Evolutionary conservation across 2,113 vertebrate genomes (phyloP).

Genomic region (Orycteropus afer): DNA sequence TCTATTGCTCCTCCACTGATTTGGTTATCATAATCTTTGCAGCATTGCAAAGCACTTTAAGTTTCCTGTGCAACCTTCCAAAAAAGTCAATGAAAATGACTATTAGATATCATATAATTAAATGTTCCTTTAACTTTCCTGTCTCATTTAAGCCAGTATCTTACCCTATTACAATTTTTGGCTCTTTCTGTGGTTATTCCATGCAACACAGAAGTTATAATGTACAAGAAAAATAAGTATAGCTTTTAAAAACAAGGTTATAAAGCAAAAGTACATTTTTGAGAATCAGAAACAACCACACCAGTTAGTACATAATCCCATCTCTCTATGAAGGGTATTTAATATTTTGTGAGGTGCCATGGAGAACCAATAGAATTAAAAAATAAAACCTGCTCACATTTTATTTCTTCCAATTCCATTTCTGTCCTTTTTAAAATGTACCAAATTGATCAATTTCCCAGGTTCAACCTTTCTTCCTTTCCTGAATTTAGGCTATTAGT

Average conservation of each 20-base stretch:
- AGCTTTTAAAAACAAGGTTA: neutral
- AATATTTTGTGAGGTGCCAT: conserved; percentile 4
- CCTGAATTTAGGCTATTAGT: neutral
- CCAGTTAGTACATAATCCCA: neutral
- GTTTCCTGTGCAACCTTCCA: conserved; percentile 27
- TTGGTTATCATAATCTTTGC: conserved; percentile 73
- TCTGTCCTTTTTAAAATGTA: neutral
- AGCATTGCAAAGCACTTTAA: conserved; percentile 59
- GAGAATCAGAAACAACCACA: neutral
- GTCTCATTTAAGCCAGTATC: neutral
- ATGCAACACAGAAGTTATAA: neutral
- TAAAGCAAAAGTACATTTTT: neutral
- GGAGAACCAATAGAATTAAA: neutral
- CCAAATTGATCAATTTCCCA: neutral
- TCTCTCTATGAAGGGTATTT: neutral
- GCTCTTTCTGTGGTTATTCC: neutral
- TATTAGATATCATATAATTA: conserved; percentile 60
- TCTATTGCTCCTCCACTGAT: conserved; percentile 52
- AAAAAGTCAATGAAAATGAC: conserved; percentile 51
- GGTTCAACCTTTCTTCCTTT: neutral
- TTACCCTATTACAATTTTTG: conserved; percentile 8
- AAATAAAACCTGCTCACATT: neutral
- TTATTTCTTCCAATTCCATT: conserved; percentile 28
- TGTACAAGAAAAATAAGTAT: conserved; percentile 32
- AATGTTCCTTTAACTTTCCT: conserved; percentile 44